Conservation (phyloP, 2,888 invertebrate genomes). For the Atethmia centrago region DNA sequence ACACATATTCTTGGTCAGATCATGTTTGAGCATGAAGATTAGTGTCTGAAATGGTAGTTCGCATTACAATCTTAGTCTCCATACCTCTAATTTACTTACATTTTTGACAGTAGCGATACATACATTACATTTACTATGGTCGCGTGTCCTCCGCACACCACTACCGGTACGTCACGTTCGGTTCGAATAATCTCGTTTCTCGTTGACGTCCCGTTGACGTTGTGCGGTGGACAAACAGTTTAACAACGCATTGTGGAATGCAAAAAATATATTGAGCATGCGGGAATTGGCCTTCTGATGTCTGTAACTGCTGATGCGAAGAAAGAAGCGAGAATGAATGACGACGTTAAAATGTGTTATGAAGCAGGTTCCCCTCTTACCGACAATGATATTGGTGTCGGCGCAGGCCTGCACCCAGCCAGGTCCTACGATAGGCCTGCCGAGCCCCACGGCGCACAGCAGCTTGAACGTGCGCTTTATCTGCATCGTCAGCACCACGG, state of each 20-base stretch:
- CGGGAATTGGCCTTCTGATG: not conserved
- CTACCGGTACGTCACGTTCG: no score
- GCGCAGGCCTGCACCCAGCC: constrained; percentile 85
- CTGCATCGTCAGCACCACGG: constrained; percentile 89
- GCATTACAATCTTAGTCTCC: no score
- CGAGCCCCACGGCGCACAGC: constrained; percentile 90
- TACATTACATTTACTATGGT: no score
- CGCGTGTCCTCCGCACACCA: no score
- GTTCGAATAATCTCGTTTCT: no score
- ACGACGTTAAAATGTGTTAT: not conserved
- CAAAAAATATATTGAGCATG: not conserved
- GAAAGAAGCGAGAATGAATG: not conserved
- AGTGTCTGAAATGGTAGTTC: not conserved
- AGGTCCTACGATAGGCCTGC: constrained; percentile 90
- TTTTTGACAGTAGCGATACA: no score
- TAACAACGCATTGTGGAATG: not conserved
- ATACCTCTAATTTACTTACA: not conserved
- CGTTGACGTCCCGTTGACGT: no score
- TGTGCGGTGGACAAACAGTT: no score
- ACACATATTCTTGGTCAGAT: not conserved
- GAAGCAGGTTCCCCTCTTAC: constrained; percentile 64
- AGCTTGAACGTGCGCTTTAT: constrained; percentile 91
- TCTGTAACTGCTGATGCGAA: not conserved
- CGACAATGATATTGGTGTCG: constrained; percentile 79
- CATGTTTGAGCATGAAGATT: not conserved